phyloP scores from a whole-genome alignment of 2,797 vertebrate genomes.

The Gorsachius magnificus region DNA sequence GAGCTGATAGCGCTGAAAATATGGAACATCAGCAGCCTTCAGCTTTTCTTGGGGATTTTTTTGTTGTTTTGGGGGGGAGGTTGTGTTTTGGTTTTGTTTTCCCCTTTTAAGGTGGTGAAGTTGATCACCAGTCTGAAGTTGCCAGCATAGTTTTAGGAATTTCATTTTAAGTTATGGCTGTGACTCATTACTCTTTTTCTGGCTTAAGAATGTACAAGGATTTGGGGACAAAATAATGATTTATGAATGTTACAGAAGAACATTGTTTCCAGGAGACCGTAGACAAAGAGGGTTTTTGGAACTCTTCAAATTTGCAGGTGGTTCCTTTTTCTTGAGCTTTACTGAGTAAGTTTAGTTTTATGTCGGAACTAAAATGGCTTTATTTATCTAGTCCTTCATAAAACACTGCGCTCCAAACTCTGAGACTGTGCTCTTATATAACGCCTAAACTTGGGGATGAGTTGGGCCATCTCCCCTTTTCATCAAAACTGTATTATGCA shows the following conservation, averaged over 20 bases:
- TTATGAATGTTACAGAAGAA: not conserved
- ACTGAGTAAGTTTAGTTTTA: not conserved
- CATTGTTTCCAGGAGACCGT: not conserved
- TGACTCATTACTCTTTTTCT: constrained; percentile 13
- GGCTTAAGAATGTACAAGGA: not conserved
- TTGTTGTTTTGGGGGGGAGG: too few relatives aligned
- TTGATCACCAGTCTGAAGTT: constrained; percentile 12
- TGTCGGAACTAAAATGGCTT: not conserved
- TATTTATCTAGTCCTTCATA: not conserved
- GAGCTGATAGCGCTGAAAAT: constrained; percentile 7
- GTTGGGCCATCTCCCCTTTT: not conserved
- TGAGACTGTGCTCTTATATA: not conserved
- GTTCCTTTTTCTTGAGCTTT: not conserved
- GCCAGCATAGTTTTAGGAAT: not conserved
- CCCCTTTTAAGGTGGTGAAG: constrained; percentile 5
- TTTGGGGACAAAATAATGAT: not conserved
- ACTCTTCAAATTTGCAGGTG: not conserved
- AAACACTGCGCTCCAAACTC: not conserved
- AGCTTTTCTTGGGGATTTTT: not conserved
- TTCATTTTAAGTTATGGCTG: not conserved
- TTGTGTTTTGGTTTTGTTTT: not conserved
- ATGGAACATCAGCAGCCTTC: constrained; percentile 1
- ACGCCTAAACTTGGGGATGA: not conserved
- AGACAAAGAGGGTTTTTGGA: not conserved
- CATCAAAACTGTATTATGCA: not conserved